A percentile compares a stretch with the other conserved stretches of the same genome.
phyloP scores from a whole-genome alignment of 2,797 vertebrate species.

The Psittacula derbiana region DNA sequence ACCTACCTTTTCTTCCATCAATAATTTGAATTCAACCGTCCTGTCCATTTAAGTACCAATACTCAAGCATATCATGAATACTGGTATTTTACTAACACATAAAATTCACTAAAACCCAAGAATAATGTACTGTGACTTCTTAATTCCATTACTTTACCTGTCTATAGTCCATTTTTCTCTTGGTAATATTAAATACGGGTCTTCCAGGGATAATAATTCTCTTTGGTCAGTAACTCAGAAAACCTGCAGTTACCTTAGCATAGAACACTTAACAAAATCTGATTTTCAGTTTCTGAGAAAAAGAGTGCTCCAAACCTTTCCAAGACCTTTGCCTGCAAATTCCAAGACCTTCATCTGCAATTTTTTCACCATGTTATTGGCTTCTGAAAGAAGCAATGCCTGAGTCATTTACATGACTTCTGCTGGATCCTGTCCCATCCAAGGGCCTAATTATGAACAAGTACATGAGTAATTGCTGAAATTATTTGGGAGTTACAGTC shows the following conservation, averaged over 20 bases:
- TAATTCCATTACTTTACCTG: background rate
- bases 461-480: background rate
- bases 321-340: background rate
- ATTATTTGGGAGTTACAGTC: background rate
- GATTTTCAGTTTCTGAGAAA: background rate
- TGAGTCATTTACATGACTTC: background rate
- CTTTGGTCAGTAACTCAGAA: background rate
- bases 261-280: background rate
- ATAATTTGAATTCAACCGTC: background rate
- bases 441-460: background rate
- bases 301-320: background rate
- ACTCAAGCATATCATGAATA: background rate
- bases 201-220: background rate
- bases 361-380: background rate
- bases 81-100: background rate
- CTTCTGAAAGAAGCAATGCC: background rate
- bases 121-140: slow-evolving; percentile 13
- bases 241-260: background rate
- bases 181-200: background rate
- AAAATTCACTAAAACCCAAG: background rate
- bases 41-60: background rate
- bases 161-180: background rate
- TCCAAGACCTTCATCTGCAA: background rate
- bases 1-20: background rate
- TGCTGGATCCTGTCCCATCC: background rate